Evolutionary conservation across 1,140 invertebrate genomes (phyloP).

Genomic region (Pachypsylla venusta): DNA sequence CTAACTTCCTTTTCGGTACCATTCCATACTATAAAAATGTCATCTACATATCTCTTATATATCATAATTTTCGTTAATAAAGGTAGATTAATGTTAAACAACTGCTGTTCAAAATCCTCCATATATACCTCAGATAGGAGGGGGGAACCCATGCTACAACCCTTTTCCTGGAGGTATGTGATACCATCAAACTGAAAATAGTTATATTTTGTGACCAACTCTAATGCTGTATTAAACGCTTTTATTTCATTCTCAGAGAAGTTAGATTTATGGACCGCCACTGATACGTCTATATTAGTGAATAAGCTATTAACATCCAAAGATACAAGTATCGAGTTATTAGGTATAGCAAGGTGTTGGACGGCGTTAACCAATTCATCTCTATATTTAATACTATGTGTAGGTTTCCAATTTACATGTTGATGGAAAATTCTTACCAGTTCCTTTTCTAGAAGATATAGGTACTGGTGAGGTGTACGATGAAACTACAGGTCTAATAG

Average conservation of each 20-base stretch:
- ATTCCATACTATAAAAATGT: too few species aligned
- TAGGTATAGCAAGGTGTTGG: neutral
- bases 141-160: neutral
- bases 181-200: neutral
- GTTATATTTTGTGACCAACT: neutral
- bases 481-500: neutral
- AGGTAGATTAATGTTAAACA: too few species aligned
- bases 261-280: neutral
- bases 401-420: neutral
- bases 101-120: neutral
- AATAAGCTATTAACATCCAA: neutral
- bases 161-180: neutral
- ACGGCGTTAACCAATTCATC: neutral
- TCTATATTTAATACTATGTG: neutral
- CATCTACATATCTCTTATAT: too few species aligned
- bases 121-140: neutral
- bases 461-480: neutral
- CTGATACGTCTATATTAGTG: neutral
- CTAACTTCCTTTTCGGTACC: too few species aligned
- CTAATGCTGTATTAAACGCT: neutral
- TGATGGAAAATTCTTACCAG: neutral
- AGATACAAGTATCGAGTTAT: neutral
- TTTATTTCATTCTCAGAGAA: neutral
- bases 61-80: too few species aligned
- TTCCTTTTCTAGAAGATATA: neutral